Evolutionary conservation across 2,113 vertebrate genomes (phyloP), one percentile per base, ranked within the genome.

Genomic region (Nothobranchius kuhntae): DNA sequence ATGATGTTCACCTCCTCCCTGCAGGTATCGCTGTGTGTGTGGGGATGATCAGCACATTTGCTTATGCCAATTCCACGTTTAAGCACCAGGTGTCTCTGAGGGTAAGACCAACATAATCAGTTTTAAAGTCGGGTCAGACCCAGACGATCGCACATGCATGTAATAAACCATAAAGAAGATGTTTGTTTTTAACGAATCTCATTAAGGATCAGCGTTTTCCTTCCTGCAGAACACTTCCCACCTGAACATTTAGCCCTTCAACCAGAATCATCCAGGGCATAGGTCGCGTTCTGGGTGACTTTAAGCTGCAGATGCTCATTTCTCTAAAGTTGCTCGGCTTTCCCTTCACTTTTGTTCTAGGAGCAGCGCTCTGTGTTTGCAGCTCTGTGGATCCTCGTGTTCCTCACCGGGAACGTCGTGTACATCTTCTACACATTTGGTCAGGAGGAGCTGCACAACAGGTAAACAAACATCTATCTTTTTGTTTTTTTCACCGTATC

Each of bases 1-100:
- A 77, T 47, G 8, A 14, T 69, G 26, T 53, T 53, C 42, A 4
- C 54, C 10, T 82, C 17, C 84, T 26, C 64, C 66, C 65, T 26
- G 0, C 92, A 99, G 98, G 98, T 61, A 97, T 99, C 30, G 95
- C 96, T 0, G 93, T 99, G 63, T 97, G 96, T 77, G 94, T 98
- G 6, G 98, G 97, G 36, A 95, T 99, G 97, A 95, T 95, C 89
- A 95, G 96, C 91, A 98, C 97, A 0, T 99, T 99, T 2, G 93
- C 96, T 13, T 98, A 97, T 0, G 97, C 96, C 81, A 99, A 99
- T 86, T 96, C 96, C 13, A 93, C 93, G 0, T 93, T 99, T 21
- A 96, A 95, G 53, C 95, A 98, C 35, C 98, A 99, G 87, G 97
- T 99, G 13, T 95, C 97, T 13, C 87, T 98, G 77, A 94, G 96